phyloP scores from a whole-genome alignment of 1,140 invertebrate genomes.

The Drosophila obscura region DNA sequence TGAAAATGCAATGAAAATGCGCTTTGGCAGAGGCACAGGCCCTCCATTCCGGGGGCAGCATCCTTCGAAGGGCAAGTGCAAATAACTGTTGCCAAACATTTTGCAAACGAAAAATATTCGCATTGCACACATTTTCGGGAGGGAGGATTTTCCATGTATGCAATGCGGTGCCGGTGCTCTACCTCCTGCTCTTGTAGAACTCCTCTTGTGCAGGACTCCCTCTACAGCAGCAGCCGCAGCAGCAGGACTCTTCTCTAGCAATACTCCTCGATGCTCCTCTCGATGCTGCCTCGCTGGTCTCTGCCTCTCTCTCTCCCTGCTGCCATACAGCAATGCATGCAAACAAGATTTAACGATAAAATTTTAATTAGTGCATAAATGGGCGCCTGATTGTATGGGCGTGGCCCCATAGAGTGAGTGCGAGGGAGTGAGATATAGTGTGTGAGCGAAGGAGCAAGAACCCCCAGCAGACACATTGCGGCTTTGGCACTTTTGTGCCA shows the following conservation, averaged over 20 bases:
- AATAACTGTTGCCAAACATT: constrained; percentile 81
- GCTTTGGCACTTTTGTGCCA: constrained; percentile 68
- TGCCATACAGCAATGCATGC: constrained; percentile 75
- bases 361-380: constrained; percentile 83
- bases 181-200: constrained; percentile 1
- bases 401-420: constrained; percentile 56
- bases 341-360: constrained; percentile 83
- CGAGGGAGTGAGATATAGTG: constrained; percentile 16
- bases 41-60: not conserved
- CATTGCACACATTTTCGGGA: constrained; percentile 62
- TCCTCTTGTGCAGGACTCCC: constrained; percentile 1
- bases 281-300: too few relatives aligned
- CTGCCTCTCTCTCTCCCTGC: constrained; percentile 10
- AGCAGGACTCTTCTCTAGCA: too few relatives aligned
- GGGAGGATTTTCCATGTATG: constrained; percentile 1
- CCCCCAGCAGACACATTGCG: constrained; percentile 64
- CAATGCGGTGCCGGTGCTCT: constrained; percentile 2
- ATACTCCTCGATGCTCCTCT: too few relatives aligned
- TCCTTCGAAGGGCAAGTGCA: constrained; percentile 55
- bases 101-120: constrained; percentile 69
- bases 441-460: constrained; percentile 10
- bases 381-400: constrained; percentile 80
- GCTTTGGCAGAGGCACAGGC: not conserved
- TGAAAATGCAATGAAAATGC: constrained; percentile 55
- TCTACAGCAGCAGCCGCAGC: too few relatives aligned